Conservation (phyloP, 2,113 vertebrate genomes). For the Barbus barbus region DNA sequence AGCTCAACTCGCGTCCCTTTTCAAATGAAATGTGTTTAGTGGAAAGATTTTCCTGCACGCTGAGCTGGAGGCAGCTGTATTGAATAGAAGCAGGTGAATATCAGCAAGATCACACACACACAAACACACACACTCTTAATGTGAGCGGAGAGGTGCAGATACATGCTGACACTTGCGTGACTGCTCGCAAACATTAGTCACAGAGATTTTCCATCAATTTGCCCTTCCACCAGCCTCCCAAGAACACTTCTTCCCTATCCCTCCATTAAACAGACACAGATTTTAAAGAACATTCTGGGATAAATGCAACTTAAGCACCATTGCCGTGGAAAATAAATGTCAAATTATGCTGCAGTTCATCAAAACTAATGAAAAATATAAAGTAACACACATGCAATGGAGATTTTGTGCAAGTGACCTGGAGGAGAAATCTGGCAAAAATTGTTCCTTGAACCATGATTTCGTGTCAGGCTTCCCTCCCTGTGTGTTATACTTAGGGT, state of each 20-base stretch:
- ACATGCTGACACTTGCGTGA: slow-evolving; percentile 32
- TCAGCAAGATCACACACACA: slow-evolving; percentile 35
- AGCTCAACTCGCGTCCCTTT: background rate
- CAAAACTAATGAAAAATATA: too few species aligned
- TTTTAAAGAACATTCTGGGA: background rate
- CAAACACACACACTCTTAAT: background rate
- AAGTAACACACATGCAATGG: too few species aligned
- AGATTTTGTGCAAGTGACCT: too few species aligned
- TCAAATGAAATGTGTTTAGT: slow-evolving; percentile 8
- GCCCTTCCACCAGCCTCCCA: background rate
- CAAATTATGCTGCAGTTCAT: too few species aligned
- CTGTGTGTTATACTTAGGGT: too few species aligned
- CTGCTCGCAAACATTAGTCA: background rate
- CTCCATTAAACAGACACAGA: background rate
- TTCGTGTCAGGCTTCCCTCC: too few species aligned
- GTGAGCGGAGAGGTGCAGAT: background rate
- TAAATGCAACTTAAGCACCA: too few species aligned
- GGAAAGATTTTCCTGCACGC: slow-evolving; percentile 28
- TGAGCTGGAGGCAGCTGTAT: slow-evolving; percentile 8
- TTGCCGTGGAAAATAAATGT: too few species aligned
- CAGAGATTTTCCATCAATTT: background rate
- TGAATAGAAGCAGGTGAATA: slow-evolving; percentile 47
- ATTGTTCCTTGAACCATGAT: too few species aligned
- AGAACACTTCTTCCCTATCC: background rate
- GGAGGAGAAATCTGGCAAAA: too few species aligned